Conservation (phyloP, 1,140 invertebrate species). For the Nymphalis io region DNA sequence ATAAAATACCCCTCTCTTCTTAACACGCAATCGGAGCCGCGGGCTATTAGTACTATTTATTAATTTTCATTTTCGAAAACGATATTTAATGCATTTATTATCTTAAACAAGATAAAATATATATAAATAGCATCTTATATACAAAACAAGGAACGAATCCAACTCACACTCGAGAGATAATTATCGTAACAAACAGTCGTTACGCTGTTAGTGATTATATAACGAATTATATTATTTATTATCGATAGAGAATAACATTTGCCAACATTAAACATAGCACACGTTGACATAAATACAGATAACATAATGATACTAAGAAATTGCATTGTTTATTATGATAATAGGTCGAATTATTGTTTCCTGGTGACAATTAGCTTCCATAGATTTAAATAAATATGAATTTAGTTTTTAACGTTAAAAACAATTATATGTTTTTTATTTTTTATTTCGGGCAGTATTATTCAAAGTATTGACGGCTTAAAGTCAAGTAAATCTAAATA, state of each 20-base stretch:
- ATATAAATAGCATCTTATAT: too few species aligned
- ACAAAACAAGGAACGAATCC: slow-evolving; percentile 4
- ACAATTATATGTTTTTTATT: too few species aligned
- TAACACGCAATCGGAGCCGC: too few species aligned
- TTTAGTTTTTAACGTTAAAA: background rate
- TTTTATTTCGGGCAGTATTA: too few species aligned
- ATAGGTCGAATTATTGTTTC: slow-evolving; percentile 15
- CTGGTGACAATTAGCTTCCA: slow-evolving; percentile 2
- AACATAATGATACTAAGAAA: slow-evolving; percentile 15
- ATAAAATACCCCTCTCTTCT: too few species aligned
- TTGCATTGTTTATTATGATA: slow-evolving; percentile 13
- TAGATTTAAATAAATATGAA: background rate
- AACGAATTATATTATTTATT: slow-evolving; percentile 6
- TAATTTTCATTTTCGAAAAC: too few species aligned
- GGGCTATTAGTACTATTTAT: too few species aligned
- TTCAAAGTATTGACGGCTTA: too few species aligned
- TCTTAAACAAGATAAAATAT: too few species aligned
- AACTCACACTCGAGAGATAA: background rate
- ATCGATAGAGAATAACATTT: slow-evolving; percentile 17
- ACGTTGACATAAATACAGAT: slow-evolving; percentile 12
- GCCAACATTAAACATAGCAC: slow-evolving; percentile 3
- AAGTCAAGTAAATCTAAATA: too few species aligned
- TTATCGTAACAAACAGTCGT: background rate
- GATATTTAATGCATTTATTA: too few species aligned
- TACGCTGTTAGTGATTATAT: slow-evolving; percentile 1